Base-by-base conservation (phyloP, 2,888 invertebrate species). In the Gastrophysa polygoni region DNA sequence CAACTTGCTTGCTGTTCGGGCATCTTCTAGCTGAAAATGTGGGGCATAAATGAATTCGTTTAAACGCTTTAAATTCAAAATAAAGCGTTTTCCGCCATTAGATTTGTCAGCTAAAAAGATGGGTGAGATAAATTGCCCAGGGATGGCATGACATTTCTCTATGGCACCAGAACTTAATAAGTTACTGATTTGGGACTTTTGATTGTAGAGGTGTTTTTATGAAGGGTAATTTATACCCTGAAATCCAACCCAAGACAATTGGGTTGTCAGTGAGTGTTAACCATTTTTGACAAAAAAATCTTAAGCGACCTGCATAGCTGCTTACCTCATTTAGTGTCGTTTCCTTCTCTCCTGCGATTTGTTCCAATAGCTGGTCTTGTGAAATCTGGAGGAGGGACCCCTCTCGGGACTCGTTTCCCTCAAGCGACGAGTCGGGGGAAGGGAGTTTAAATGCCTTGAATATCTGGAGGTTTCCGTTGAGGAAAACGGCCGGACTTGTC, bases 21-120 rank as follows among this genome's bases (percentile, higher is more conserved):
- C 60, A 50, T 73, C 69, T 56, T 73, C 71, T 52, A 73, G 62
- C 64, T 75, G 72, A 50, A 74, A 74, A 61, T 74, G 71, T 5
- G 63, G 28, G 7, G 66, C 59, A 17, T 47, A 16, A 18, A 74
- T 64, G 29, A 59, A 47, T 16, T 49, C 43, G n/a, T 73, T 71
- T 28, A 74, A 50, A 0, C 50, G 17, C 57, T 70, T 72, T 43
- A 70, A 46, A 50, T 71, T 73, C 21, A 72, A 59, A 57, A 75
- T 73, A 59, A 73, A 70, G 0, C 72, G 60, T 28, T 61, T 59
- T 55, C 18, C 20, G 0, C 57, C 60, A 34, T 64, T 52, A n/a
- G 66, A 51, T 64, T 68, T 62, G 29, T 64, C 68, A 56, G 60
- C 63, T 59, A 67, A 60, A 66, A 70, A 72, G 64, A 67, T 47